A percentile compares a stretch with the other conserved stretches of the same genome.
Conservation (phyloP, 2,888 invertebrate species). For the Sarcophaga carnaria region DNA sequence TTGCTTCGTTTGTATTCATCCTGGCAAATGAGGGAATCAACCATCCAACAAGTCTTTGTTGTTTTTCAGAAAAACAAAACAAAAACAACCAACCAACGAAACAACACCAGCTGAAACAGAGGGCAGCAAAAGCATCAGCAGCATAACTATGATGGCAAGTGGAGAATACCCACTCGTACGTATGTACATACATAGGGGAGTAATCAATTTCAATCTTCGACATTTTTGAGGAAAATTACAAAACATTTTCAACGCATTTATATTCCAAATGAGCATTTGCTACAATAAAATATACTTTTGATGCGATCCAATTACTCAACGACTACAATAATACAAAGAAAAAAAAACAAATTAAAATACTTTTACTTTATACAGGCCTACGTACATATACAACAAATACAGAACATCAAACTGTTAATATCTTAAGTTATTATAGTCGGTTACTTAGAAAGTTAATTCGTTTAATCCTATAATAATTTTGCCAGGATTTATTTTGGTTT, state of each 20-base stretch:
- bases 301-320: conserved; percentile 71
- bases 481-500: too few species aligned
- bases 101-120: conserved; percentile 23
- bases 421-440: too few species aligned
- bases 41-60: conserved; percentile 9
- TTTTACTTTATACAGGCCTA: conserved; percentile 17
- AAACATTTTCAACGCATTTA: conserved; percentile 73
- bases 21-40: conserved; percentile 32
- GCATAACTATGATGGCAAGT: neutral
- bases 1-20: conserved; percentile 41
- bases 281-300: conserved; percentile 71
- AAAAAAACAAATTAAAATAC: conserved; percentile 54
- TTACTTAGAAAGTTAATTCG: too few species aligned
- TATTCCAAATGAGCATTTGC: conserved; percentile 72
- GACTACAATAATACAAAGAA: conserved; percentile 26
- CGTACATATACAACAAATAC: neutral
- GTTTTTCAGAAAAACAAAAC: neutral
- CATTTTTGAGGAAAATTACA: conserved; percentile 73
- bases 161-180: neutral
- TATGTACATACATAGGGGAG: conserved; percentile 59
- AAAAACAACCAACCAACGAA: conserved; percentile 2
- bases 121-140: conserved; percentile 10
- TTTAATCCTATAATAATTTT: too few species aligned
- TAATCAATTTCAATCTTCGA: conserved; percentile 73
- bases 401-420: neutral